Base-by-base conservation (phyloP, 2,888 invertebrate species). In the Cordilura impudica region DNA sequence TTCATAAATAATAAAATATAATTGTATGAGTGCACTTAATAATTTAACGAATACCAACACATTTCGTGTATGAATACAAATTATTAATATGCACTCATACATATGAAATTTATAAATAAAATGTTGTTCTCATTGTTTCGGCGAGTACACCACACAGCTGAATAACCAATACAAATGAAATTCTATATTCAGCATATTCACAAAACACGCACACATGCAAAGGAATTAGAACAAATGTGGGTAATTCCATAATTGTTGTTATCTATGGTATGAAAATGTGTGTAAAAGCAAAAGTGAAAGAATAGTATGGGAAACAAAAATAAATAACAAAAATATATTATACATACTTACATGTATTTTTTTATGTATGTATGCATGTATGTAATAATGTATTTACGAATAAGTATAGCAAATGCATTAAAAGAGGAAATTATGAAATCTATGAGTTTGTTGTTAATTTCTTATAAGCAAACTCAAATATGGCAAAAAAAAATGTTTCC, bases 91-190 rank as follows among this genome's bases (percentile, higher is more conserved):
- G 49, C 29, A 71, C 66, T n/a, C 45, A 75, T 45, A 75, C 75
- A 72, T 19, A 51, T 5, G 53, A 7, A 65, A 23, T 18, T 69
- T 67, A 45, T n/a, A 29, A 49, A 60, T 29, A 51, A 47, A 31
- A 16, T 19, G 39, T 60, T 23, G 45, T 74, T 70, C 54, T 66
- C 19, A 69, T 79, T 35, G 19, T 31, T 35, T 16, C 23, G 60
- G 14, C 43, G 21, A 23, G 31, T 7, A 58, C n/a, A 53, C 2
- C 18, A 10, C 18, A 39, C 63, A 39, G 75, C 79, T 79, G 75
- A 79, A 79, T 79, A 66, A 75, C 78, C n/a, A 78, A n/a, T 54
- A 74, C 78, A 75, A 21, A n/a, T 4, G 49, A 53, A 14, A 16
- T 56, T 53, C n/a, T 29, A n/a, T 19, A 75, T 79, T 75, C 79